Conservation (phyloP, 2,113 vertebrate genomes). For the Pungitius pungitius region DNA sequence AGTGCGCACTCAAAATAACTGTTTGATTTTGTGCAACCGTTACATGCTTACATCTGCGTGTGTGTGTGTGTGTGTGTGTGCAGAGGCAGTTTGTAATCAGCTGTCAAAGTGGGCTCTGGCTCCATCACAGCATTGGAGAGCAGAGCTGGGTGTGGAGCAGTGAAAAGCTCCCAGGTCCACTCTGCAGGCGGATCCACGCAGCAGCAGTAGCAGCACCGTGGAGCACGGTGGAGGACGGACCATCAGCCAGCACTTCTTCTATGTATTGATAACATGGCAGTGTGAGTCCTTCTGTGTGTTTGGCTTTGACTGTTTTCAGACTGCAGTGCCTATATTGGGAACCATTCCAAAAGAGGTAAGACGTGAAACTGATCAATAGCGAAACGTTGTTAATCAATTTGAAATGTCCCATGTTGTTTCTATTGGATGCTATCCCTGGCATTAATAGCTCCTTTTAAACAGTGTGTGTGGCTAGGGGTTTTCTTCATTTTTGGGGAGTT, state of each 20-base stretch:
- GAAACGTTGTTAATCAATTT: background rate
- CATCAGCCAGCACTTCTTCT: background rate
- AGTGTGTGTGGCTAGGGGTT: no score
- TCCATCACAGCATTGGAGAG: constrained; percentile 40
- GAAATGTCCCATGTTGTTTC: background rate
- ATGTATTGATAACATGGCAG: constrained; percentile 14
- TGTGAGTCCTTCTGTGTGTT: constrained; percentile 29
- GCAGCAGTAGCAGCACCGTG: constrained; percentile 20
- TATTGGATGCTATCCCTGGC: background rate
- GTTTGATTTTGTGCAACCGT: no score
- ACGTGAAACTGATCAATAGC: background rate
- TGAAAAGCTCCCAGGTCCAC: constrained; percentile 35
- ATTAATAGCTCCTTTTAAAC: background rate
- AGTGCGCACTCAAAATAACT: no score
- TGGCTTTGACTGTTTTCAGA: constrained; percentile 31
- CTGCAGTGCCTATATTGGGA: constrained; percentile 21
- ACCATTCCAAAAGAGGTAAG: constrained; percentile 47
- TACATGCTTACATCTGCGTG: constrained; percentile 2
- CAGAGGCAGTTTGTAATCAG: constrained; percentile 67
- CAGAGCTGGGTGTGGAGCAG: constrained; percentile 31
- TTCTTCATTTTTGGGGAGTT: no score
- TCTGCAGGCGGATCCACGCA: constrained; percentile 26
- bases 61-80: constrained; percentile 24
- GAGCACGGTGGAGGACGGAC: constrained; percentile 14
- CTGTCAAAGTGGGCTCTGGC: constrained; percentile 65